phyloP scores from a whole-genome alignment of 2,113 vertebrate genomes.

The Raja brachyura region DNA sequence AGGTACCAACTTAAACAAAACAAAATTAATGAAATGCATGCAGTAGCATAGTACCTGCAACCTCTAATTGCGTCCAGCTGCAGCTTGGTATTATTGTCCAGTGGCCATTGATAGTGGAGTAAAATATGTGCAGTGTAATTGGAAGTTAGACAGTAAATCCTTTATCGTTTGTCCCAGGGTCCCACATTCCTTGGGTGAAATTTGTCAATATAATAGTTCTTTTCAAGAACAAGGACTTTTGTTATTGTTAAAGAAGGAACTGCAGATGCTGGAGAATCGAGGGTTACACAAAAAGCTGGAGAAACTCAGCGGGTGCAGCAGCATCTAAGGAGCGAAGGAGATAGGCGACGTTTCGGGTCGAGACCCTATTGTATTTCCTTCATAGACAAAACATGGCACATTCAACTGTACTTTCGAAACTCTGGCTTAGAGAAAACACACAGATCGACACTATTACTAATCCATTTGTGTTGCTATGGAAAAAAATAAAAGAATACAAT shows the following conservation, averaged over 20 bases:
- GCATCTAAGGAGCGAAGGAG: too few relatives aligned
- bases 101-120: conserved; percentile 4
- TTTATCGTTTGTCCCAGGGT: conserved; percentile 13
- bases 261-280: too few relatives aligned
- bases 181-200: not conserved
- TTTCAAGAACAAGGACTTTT: not conserved
- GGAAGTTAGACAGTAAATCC: conserved; percentile 32
- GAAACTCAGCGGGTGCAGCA: too few relatives aligned
- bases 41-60: not conserved
- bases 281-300: too few relatives aligned
- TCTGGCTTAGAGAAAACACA: not conserved
- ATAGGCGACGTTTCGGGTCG: too few relatives aligned
- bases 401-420: not conserved
- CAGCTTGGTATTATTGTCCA: conserved; percentile 2
- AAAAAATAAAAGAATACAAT: too few relatives aligned
- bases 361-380: not conserved
- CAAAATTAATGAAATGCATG: not conserved
- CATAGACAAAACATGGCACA: not conserved
- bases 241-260: too few relatives aligned
- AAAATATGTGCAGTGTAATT: conserved; percentile 30
- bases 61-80: conserved; percentile 27
- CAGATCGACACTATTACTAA: not conserved
- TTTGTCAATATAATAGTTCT: not conserved
- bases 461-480: not conserved
- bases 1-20: not conserved